A percentile compares a stretch with the other conserved stretches of the same genome.
phyloP scores from a whole-genome alignment of 1,140 invertebrate species.

The Drosophila sucinea region DNA sequence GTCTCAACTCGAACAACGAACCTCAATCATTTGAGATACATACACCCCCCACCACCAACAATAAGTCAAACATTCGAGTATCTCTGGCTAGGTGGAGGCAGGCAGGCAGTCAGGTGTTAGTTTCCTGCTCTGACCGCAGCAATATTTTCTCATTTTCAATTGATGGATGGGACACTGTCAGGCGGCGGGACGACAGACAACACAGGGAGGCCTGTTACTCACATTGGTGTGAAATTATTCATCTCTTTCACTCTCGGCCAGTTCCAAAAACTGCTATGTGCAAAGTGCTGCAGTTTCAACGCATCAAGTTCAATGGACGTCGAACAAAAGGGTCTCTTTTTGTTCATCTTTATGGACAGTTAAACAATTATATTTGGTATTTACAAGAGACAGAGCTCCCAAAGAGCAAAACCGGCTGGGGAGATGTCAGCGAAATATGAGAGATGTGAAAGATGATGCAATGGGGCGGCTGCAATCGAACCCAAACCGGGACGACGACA shows the following conservation, averaged over 20 bases:
- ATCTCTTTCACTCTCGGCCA: slow-evolving; percentile 48
- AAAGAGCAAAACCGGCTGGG: slow-evolving; percentile 26
- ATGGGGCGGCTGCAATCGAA: not conserved
- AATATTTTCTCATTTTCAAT: slow-evolving; percentile 34
- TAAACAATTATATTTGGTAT: slow-evolving; percentile 81
- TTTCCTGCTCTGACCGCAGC: slow-evolving; percentile 45
- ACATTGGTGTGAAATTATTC: slow-evolving; percentile 73
- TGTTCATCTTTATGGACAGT: slow-evolving; percentile 74
- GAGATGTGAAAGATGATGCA: slow-evolving; percentile 20
- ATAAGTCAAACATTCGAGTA: slow-evolving; percentile 26
- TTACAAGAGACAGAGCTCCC: slow-evolving; percentile 48
- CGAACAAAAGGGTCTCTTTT: slow-evolving; percentile 73
- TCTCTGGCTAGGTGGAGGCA: too few species aligned
- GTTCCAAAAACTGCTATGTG: not conserved
- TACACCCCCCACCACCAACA: slow-evolving; percentile 37
- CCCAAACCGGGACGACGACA: not conserved
- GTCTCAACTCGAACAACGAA: slow-evolving; percentile 30
- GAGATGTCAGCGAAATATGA: slow-evolving; percentile 57
- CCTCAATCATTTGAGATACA: slow-evolving; percentile 39
- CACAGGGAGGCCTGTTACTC: slow-evolving; percentile 30
- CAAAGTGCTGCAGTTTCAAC: slow-evolving; percentile 12
- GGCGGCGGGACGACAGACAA: slow-evolving; percentile 9
- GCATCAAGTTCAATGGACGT: slow-evolving; percentile 65
- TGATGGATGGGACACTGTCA: slow-evolving; percentile 57
- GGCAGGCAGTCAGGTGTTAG: too few species aligned